Evolutionary conservation across 2,797 vertebrate genomes (phyloP), one percentile per base, ranked within the genome.

Genomic region (Prionace glauca): DNA sequence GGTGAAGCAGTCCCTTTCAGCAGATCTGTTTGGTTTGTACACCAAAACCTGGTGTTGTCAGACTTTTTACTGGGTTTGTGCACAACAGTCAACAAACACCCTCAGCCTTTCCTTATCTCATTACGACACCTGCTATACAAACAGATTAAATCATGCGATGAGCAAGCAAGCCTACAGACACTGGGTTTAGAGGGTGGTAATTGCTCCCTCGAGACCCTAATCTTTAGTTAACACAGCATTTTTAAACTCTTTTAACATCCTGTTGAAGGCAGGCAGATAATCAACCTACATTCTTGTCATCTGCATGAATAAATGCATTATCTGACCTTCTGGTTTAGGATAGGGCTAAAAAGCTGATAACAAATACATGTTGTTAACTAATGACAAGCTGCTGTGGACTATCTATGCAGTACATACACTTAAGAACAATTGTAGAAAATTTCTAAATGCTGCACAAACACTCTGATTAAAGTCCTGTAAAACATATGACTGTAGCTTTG

Each of bases 261-360:
- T 97, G 96, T 96, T 96, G 96, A 96, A 96, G 97, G 97, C n/a
- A 0, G 60, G 24, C 96, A 67, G 96, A 97, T 97, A 97, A 97
- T 96, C 96, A 97, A 96, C 96, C 96, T 97, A 97, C 93, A 95
- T 95, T 50, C 71, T 72, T 32, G 41, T 74, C 95, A 97, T 97
- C 96, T 97, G 97, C 97, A 97, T 97, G 96, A 96, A 96, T 97
- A 97, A 96, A 97, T 95, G 94, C 97, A 97, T 97, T 97, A 98
- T 97, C 97, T 97, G 97, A 97, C 97, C 97, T 97, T 96, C 97
- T 96, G 97, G 96, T 96, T 97, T 96, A 97, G 96, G 96, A 96
- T 94, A 95, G 97, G 96, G 97, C 97, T 97, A 96, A 96, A 96
- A 96, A 96, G 97, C 97, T 96, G 97, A 97, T 97, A 97, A 97